phyloP scores from a whole-genome alignment of 2,113 vertebrate species.

The Eubucco bourcierii region DNA sequence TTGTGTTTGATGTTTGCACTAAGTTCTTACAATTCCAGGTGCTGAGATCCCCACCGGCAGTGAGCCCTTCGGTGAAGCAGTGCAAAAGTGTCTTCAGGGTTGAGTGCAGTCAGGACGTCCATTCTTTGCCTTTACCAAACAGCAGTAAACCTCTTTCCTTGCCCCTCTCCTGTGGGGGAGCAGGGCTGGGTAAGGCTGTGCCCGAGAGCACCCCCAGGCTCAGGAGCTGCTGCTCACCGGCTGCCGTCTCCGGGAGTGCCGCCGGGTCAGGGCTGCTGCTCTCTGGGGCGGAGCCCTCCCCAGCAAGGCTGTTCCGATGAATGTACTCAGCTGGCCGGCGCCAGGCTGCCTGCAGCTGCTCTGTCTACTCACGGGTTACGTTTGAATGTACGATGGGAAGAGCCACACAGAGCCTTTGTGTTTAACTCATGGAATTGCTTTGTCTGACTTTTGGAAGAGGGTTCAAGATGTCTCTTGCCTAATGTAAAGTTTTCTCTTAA shows the following conservation, averaged over 20 bases:
- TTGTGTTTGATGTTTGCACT: slow-evolving; percentile 68
- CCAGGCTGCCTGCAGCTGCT: slow-evolving; percentile 45
- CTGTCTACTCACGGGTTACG: slow-evolving; percentile 70
- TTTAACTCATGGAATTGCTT: slow-evolving; percentile 90
- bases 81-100: neutral
- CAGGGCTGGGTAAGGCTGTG: fast-evolving
- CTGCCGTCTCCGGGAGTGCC: neutral
- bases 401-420: slow-evolving; percentile 67
- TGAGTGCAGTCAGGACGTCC: neutral
- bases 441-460: slow-evolving; percentile 83
- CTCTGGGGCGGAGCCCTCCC: slow-evolving; percentile 25
- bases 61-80: neutral
- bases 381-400: slow-evolving; percentile 79
- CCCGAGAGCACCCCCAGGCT: neutral
- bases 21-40: slow-evolving; percentile 58
- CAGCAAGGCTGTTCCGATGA: slow-evolving; percentile 39
- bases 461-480: slow-evolving; percentile 74
- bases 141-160: neutral
- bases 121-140: neutral
- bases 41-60: neutral
- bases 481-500: slow-evolving; percentile 79
- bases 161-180: neutral
- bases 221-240: neutral
- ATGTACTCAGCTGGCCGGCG: slow-evolving; percentile 60
- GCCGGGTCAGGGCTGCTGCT: neutral